A percentile compares a stretch with the other conserved stretches of the same genome.
Conservation (phyloP, 2,797 vertebrate genomes). For the Sorex maritimensis region DNA sequence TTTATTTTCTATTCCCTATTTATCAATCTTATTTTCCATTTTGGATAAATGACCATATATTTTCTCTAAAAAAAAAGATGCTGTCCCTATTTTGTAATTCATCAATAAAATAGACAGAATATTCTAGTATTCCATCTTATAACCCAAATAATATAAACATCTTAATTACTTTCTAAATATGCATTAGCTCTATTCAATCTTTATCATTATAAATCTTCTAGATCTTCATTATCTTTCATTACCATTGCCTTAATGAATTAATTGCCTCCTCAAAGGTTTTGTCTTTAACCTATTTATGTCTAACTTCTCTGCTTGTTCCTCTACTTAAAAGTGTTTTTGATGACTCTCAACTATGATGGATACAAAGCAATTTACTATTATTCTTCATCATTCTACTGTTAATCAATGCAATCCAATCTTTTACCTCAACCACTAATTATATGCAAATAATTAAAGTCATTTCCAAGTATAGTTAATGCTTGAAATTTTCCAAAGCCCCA, state of each 20-base stretch:
- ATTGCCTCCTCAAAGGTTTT: not conserved
- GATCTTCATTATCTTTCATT: not conserved
- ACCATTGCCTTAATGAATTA: not conserved
- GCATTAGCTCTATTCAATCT: not conserved
- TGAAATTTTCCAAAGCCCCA: conserved; percentile 10
- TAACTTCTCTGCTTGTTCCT: not conserved
- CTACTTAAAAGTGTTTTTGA: not conserved
- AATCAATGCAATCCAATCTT: not conserved
- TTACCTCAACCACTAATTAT: not conserved
- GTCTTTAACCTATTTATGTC: not conserved
- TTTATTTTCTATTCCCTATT: not conserved
- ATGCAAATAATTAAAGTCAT: not conserved
- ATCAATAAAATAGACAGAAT: not conserved
- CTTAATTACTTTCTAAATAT: not conserved
- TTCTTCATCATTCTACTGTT: not conserved
- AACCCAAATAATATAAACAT: not conserved
- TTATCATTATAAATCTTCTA: not conserved
- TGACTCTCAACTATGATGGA: not conserved
- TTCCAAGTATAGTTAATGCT: not conserved
- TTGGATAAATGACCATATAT: not conserved
- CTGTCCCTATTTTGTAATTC: not conserved
- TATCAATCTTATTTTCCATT: not conserved
- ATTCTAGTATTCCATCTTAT: not conserved
- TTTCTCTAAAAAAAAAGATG: not conserved
- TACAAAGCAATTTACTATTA: not conserved